Conservation (phyloP, 2,888 invertebrate species). For the Biston betularia region DNA sequence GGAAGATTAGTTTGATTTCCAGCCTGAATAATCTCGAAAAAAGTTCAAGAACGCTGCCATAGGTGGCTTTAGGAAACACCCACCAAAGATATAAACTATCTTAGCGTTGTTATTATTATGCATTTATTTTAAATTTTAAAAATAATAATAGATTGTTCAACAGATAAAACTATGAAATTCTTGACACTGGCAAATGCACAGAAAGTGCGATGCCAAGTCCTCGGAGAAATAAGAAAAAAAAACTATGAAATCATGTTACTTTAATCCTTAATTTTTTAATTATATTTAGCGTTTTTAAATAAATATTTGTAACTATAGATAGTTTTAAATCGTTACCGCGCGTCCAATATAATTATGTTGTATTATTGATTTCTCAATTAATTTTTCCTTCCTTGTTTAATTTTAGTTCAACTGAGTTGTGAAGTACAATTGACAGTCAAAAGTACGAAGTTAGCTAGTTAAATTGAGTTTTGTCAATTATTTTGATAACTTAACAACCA, state of each 20-base stretch:
- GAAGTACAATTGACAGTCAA: slow-evolving; percentile 12
- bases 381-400: slow-evolving; percentile 30
- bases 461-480: neutral
- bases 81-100: slow-evolving; percentile 28
- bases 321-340: slow-evolving; percentile 3
- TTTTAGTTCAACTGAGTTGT: slow-evolving; percentile 25
- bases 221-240: too few relatives aligned
- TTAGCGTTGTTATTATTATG: slow-evolving; percentile 2
- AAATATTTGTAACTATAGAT: slow-evolving; percentile 10
- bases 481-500: neutral
- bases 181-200: too few relatives aligned
- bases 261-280: neutral
- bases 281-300: slow-evolving; percentile 1
- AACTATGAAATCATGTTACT: slow-evolving; percentile 18
- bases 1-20: neutral
- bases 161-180: slow-evolving; percentile 21
- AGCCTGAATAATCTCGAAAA: neutral
- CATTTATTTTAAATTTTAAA: slow-evolving; percentile 9
- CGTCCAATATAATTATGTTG: neutral
- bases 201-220: too few relatives aligned
- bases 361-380: slow-evolving; percentile 12
- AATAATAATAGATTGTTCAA: slow-evolving; percentile 14
- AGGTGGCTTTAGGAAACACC: slow-evolving; percentile 45
- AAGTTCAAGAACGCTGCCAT: slow-evolving; percentile 27
- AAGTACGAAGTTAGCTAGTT: slow-evolving; percentile 8